phyloP scores from a whole-genome alignment of 2,888 invertebrate genomes.

The Eremobia ochroleuca region DNA sequence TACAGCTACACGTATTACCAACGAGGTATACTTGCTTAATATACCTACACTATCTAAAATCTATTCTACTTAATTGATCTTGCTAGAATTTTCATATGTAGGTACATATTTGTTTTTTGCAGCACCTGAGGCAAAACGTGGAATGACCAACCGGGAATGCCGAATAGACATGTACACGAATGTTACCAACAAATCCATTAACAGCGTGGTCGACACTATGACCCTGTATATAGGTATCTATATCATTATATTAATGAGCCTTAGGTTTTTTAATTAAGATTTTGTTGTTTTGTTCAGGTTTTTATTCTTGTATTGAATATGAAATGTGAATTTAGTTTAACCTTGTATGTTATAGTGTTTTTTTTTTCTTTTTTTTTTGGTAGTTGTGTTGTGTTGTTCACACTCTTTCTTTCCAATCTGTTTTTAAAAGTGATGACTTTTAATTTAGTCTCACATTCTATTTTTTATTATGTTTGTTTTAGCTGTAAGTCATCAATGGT shows the following conservation, averaged over 20 bases:
- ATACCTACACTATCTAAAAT: not conserved
- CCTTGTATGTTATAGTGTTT: too few relatives aligned
- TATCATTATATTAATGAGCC: not conserved
- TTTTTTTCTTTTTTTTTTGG: too few relatives aligned
- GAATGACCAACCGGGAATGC: not conserved
- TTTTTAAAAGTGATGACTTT: too few relatives aligned
- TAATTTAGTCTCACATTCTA: too few relatives aligned
- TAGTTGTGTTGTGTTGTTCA: too few relatives aligned
- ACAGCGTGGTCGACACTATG: slow-evolving; percentile 57
- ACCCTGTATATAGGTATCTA: slow-evolving; percentile 33
- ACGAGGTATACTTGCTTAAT: not conserved
- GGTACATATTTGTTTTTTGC: not conserved
- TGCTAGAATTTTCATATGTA: not conserved
- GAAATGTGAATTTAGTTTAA: too few relatives aligned
- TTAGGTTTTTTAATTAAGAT: too few relatives aligned
- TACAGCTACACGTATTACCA: not conserved
- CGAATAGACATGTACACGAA: slow-evolving; percentile 23
- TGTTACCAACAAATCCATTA: slow-evolving; percentile 38
- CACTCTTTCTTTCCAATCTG: too few relatives aligned
- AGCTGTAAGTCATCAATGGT: too few relatives aligned
- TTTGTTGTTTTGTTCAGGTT: too few relatives aligned
- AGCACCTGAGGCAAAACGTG: slow-evolving; percentile 32
- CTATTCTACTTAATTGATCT: not conserved
- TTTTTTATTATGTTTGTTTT: too few relatives aligned
- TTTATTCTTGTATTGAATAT: too few relatives aligned